Evolutionary conservation across 2,888 invertebrate species (phyloP).

Genomic region (Acanthacorydalis orientalis): DNA sequence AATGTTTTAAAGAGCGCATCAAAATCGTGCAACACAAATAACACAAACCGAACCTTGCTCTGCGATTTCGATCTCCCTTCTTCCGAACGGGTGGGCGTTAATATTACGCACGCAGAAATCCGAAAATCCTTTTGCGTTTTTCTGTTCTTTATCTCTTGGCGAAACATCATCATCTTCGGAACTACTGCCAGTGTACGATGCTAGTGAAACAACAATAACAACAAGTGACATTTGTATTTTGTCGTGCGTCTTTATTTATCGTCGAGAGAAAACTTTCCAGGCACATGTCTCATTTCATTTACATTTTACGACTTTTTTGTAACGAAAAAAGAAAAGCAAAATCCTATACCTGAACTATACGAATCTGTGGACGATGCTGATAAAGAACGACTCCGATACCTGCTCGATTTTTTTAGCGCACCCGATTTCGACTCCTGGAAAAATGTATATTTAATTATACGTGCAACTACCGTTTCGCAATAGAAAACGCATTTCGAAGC

Average conservation of each 20-base stretch:
- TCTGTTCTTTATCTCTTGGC: conserved; percentile 84
- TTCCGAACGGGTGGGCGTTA: conserved; percentile 81
- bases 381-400: conserved; percentile 76
- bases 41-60: conserved; percentile 52
- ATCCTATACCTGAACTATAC: conserved; percentile 65
- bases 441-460: conserved; percentile 8
- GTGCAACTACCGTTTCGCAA: neutral
- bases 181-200: conserved; percentile 47
- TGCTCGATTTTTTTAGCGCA: conserved; percentile 70
- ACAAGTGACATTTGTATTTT: no score
- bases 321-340: no score
- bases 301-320: no score
- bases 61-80: conserved; percentile 94
- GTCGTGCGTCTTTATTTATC: no score
- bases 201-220: conserved; percentile 19
- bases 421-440: conserved; percentile 44
- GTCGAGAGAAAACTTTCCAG: no score
- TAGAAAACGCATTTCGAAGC: no score
- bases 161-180: conserved; percentile 89
- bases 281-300: no score
- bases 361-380: conserved; percentile 92
- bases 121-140: conserved; percentile 63
- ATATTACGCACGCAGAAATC: conserved; percentile 93
- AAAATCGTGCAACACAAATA: no score
- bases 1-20: neutral